Conservation (phyloP, 2,888 invertebrate genomes). For the Adela reaumurella region DNA sequence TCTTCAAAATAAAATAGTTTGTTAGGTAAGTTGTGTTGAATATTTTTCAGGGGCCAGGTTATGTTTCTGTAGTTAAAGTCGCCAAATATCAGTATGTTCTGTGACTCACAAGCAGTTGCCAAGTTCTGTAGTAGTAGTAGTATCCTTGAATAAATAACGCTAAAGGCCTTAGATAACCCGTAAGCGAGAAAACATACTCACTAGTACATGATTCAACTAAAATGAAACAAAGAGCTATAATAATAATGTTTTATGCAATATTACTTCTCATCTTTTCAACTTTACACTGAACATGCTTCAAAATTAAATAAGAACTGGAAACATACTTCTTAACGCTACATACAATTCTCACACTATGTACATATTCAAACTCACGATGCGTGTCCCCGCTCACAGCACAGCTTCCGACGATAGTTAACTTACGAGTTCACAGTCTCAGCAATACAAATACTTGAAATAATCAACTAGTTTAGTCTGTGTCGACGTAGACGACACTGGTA, state of each 20-base stretch:
- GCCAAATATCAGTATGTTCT: too few relatives aligned
- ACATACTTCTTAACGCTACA: not conserved
- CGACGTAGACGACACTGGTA: slow-evolving; percentile 10
- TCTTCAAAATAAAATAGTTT: too few relatives aligned
- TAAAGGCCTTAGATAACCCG: too few relatives aligned
- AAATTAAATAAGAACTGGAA: not conserved
- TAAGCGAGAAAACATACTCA: too few relatives aligned
- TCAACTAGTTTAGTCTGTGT: not conserved
- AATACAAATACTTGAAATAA: not conserved
- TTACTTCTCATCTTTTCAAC: slow-evolving; percentile 24
- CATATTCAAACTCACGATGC: not conserved
- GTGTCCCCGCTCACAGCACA: too few relatives aligned
- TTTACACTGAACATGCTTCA: not conserved
- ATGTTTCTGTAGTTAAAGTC: too few relatives aligned
- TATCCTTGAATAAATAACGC: too few relatives aligned
- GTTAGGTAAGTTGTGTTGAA: too few relatives aligned
- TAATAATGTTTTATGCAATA: slow-evolving; percentile 27
- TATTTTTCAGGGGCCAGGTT: too few relatives aligned
- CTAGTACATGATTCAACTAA: too few relatives aligned
- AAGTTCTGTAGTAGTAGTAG: too few relatives aligned
- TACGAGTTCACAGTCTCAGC: not conserved
- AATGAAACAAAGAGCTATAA: slow-evolving; percentile 20
- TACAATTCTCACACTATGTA: not conserved
- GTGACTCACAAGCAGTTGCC: too few relatives aligned
- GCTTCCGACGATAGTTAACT: not conserved